These are phyloP conservation scores for Climacteris rufus DNA, from an alignment of 2,113 vertebrate genomes.

Conservation along the genomic window DNA sequence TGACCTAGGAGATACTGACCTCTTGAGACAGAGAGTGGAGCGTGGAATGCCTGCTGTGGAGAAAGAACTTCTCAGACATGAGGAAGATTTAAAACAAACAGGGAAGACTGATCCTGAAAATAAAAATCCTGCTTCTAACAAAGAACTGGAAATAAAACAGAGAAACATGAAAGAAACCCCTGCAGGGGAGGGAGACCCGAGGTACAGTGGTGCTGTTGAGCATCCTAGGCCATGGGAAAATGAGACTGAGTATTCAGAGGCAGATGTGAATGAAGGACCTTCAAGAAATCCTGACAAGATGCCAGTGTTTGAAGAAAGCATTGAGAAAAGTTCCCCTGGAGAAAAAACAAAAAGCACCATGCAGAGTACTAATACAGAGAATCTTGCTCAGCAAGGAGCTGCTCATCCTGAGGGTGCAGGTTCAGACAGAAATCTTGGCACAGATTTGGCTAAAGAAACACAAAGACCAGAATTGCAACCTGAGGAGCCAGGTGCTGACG, in stretches of 20 bases:
- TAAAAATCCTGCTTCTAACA: neutral
- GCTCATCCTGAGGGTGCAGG: neutral
- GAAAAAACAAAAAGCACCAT: neutral
- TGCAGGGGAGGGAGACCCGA: neutral
- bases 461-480: neutral
- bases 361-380: neutral
- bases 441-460: neutral
- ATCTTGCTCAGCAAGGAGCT: neutral
- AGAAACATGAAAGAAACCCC: neutral
- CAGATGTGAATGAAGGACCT: neutral
- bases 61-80: neutral
- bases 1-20: neutral
- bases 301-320: neutral
- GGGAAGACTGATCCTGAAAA: neutral
- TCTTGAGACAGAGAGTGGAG: neutral
- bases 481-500: neutral
- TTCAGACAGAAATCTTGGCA: neutral
- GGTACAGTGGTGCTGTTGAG: neutral
- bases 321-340: neutral
- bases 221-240: neutral
- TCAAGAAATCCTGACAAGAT: conserved; percentile 1
- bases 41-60: neutral
- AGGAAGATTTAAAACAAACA: neutral
- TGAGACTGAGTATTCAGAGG: neutral
- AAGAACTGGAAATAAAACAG: neutral